These are phyloP conservation scores for Drosophila peninsularis DNA, from an alignment of 2,888 invertebrate species.

Conservation along the genomic window DNA sequence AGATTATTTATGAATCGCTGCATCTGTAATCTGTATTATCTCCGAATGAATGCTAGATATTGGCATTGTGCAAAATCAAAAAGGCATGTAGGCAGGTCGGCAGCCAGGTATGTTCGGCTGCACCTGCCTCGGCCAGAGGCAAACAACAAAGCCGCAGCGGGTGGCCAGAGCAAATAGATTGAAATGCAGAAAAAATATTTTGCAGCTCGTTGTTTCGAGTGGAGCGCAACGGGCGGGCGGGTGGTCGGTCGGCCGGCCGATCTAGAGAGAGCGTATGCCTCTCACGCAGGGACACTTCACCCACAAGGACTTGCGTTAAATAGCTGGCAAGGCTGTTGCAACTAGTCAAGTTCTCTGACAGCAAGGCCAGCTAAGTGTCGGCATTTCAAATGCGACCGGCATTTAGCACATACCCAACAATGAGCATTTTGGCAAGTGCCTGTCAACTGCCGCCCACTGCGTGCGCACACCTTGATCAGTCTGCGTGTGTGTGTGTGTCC, in stretches of 20 bases:
- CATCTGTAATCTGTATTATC: constrained; percentile 50
- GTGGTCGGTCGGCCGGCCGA: background rate
- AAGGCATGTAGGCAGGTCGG: constrained; percentile 31
- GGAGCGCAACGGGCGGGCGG: constrained; percentile 47
- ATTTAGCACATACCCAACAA: constrained; percentile 32
- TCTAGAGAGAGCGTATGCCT: background rate
- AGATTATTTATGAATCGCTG: constrained; percentile 26
- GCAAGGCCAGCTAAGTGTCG: constrained; percentile 43
- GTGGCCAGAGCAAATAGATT: constrained; percentile 47
- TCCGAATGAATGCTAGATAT: constrained; percentile 39
- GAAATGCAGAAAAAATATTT: constrained; percentile 29
- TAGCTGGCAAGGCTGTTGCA: constrained; percentile 10
- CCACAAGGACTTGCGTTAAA: constrained; percentile 51
- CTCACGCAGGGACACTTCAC: constrained; percentile 51
- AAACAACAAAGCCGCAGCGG: constrained; percentile 52
- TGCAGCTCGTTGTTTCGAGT: constrained; percentile 50
- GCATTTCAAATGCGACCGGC: constrained; percentile 38
- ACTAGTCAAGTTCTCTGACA: constrained; percentile 11
- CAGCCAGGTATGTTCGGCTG: constrained; percentile 19
- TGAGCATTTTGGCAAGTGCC: constrained; percentile 54
- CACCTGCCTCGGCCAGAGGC: constrained; percentile 60
- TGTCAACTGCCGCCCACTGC: constrained; percentile 45
- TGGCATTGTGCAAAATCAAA: constrained; percentile 66
- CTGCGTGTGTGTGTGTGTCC: constrained; percentile 20
- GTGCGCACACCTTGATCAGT: constrained; percentile 28